Percentiles rank a stretch among this genome's conserved stretches.
These are phyloP conservation scores for Upupa epops DNA, from an alignment of 2,113 vertebrate species.

Conservation along the genomic window DNA sequence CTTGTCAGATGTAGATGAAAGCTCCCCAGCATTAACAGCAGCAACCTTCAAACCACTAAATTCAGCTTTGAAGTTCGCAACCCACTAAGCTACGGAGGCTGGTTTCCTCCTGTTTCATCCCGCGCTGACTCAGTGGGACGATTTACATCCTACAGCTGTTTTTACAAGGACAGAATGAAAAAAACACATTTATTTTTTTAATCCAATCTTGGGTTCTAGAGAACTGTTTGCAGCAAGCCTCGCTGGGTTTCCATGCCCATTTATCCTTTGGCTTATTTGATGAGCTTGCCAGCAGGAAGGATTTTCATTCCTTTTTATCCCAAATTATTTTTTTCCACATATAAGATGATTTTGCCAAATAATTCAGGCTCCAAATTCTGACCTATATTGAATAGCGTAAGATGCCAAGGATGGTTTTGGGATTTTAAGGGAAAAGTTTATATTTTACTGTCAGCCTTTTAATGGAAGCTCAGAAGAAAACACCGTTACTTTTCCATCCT, in stretches of 20 bases:
- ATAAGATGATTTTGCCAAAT: background rate
- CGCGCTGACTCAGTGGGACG: background rate
- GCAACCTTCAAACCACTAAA: background rate
- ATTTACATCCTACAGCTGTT: slow-evolving; percentile 45
- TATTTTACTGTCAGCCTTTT: background rate
- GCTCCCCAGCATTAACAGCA: slow-evolving; percentile 12
- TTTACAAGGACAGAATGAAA: slow-evolving; percentile 1
- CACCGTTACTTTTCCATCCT: background rate
- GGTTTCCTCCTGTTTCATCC: slow-evolving; percentile 7
- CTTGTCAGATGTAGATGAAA: background rate
- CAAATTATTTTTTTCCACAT: slow-evolving; percentile 8
- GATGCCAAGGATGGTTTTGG: background rate
- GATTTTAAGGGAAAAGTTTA: background rate
- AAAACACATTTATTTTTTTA: background rate
- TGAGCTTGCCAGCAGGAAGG: slow-evolving; percentile 18
- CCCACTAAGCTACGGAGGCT: slow-evolving; percentile 15
- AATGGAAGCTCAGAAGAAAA: background rate
- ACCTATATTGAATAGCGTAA: background rate
- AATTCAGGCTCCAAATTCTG: slow-evolving; percentile 12
- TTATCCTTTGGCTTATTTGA: slow-evolving; percentile 2
- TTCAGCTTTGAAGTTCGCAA: slow-evolving; percentile 49
- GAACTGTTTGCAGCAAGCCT: slow-evolving; percentile 1
- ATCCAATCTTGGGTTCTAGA: background rate
- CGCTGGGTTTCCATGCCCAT: background rate
- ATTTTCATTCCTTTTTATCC: slow-evolving; percentile 46